Conservation (phyloP, 2,113 vertebrate species). For the Albula goreensis region DNA sequence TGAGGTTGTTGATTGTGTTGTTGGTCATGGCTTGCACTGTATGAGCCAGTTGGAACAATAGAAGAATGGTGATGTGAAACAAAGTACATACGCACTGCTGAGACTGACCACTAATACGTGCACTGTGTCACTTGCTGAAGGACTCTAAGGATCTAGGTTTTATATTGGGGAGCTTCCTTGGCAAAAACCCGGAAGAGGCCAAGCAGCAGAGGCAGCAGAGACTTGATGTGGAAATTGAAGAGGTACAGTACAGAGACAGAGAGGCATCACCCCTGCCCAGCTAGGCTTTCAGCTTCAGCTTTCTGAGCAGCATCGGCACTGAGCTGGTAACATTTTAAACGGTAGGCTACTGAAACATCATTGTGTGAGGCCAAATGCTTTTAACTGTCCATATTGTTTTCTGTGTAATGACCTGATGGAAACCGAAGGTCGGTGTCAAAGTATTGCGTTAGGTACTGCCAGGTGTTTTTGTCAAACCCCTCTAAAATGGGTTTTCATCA, state of each 20-base stretch:
- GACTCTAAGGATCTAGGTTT: constrained; percentile 52
- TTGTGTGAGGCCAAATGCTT: not conserved
- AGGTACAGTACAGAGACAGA: constrained; percentile 42
- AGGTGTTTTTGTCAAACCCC: not conserved
- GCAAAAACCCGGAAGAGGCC: constrained; percentile 55
- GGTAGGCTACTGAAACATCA: not conserved
- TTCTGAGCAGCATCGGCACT: constrained; percentile 24
- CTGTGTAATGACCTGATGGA: not conserved
- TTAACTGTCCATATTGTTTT: not conserved
- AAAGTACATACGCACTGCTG: not conserved
- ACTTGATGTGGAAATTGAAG: constrained; percentile 51
- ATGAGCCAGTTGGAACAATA: not conserved
- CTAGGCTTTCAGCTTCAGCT: constrained; percentile 16
- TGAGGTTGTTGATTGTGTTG: not conserved
- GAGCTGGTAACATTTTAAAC: constrained; percentile 34
- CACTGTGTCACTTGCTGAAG: constrained; percentile 41
- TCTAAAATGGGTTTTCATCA: too few relatives aligned
- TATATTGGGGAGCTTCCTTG: constrained; percentile 53
- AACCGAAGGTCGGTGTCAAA: not conserved
- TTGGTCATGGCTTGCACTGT: not conserved
- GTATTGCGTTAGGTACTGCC: not conserved
- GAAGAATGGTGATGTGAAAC: not conserved
- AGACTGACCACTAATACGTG: constrained; percentile 12
- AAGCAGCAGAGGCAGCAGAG: constrained; percentile 54
- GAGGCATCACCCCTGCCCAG: not conserved